Conservation (phyloP, 2,797 vertebrate species). For the Corythornis leucogaster region DNA sequence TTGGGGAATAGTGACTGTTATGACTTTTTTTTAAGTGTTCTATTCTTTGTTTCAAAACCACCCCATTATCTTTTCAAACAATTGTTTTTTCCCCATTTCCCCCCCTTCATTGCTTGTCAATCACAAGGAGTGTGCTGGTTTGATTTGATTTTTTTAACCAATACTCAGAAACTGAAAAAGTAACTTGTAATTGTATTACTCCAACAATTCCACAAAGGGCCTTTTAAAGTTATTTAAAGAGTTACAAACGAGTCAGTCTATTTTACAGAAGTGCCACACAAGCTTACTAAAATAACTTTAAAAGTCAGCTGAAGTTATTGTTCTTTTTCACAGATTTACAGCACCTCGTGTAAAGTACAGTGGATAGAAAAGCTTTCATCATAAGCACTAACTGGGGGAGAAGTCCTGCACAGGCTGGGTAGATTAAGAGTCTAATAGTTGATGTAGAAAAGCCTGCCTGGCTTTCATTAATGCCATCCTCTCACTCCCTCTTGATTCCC, state of each 20-base stretch:
- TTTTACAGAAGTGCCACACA: background rate
- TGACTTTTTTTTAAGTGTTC: background rate
- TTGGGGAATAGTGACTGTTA: background rate
- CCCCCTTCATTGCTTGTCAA: background rate
- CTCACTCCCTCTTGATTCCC: background rate
- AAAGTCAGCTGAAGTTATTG: background rate
- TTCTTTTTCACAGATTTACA: background rate
- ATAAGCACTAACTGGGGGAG: slow-evolving; percentile 1
- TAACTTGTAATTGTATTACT: background rate
- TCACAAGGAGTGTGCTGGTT: background rate
- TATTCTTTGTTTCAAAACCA: background rate
- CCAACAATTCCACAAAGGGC: background rate
- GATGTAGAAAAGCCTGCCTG: slow-evolving; percentile 44
- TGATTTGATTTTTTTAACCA: background rate
- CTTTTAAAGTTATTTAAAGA: background rate
- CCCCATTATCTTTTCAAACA: background rate
- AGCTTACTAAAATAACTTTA: background rate
- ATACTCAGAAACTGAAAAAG: background rate
- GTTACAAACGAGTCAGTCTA: background rate
- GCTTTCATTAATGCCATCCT: slow-evolving; percentile 62
- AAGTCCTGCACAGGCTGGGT: background rate
- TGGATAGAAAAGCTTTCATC: background rate
- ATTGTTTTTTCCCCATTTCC: background rate
- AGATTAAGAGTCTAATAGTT: background rate
- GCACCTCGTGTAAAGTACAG: background rate